Conservation (phyloP, 2,113 vertebrate genomes). For the Apteryx owenii region DNA sequence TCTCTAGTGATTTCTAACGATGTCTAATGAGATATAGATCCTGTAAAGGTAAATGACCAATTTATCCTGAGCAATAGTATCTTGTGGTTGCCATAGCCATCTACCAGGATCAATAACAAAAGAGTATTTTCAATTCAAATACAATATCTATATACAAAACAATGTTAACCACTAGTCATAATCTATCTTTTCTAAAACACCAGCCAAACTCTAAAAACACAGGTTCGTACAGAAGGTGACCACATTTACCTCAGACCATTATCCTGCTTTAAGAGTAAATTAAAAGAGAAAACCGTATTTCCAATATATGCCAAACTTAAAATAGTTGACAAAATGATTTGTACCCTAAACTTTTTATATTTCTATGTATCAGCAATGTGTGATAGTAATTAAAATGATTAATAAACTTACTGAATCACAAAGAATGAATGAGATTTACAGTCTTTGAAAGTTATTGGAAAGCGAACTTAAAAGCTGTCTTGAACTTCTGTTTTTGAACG, state of each 20-base stretch:
- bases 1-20: neutral
- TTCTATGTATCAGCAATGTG: neutral
- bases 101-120: neutral
- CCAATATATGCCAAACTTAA: neutral
- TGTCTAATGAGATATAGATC: neutral
- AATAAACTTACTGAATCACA: neutral
- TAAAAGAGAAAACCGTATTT: slow-evolving; percentile 29
- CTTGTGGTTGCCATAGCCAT: neutral
- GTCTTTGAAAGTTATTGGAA: neutral
- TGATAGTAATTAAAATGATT: neutral
- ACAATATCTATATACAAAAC: neutral
- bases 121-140: neutral
- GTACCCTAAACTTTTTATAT: neutral
- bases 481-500: neutral
- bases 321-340: neutral
- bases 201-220: neutral
- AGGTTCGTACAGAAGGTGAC: neutral
- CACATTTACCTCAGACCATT: neutral
- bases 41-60: neutral
- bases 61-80: neutral
- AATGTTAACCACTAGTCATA: neutral
- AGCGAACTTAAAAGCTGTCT: neutral
- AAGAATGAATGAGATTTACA: neutral
- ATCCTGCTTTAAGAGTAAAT: slow-evolving; percentile 1
- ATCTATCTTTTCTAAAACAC: neutral